These are phyloP conservation scores for Drosophila nikananu DNA, from an alignment of 1,140 invertebrate genomes.

Conservation along the genomic window DNA sequence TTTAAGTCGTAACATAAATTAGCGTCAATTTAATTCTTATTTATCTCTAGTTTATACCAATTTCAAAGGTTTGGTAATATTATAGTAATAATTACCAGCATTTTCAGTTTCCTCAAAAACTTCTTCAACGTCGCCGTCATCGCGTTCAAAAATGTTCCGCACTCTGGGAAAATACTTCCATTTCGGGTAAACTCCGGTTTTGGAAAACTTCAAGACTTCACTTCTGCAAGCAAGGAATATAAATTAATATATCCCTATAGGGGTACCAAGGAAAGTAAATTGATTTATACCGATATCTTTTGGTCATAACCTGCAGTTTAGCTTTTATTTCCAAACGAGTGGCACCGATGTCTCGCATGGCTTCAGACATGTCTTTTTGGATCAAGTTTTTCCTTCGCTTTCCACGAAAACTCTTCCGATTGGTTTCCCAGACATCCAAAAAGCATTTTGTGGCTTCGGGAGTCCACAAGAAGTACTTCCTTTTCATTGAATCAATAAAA, in stretches of 20 bases:
- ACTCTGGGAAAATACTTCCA: conserved; percentile 2
- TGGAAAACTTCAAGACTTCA: neutral
- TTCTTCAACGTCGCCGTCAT: neutral
- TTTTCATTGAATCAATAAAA: neutral
- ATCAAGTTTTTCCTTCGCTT: neutral
- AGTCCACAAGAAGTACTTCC: neutral
- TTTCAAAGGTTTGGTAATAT: too few relatives aligned
- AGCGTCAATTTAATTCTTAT: too few relatives aligned
- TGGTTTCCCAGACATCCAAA: neutral
- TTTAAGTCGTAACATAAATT: too few relatives aligned
- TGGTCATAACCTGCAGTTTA: conserved; percentile 16
- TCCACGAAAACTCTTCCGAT: neutral
- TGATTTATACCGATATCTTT: conserved; percentile 12
- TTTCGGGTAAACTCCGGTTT: neutral
- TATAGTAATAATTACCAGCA: neutral
- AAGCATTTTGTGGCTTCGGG: neutral
- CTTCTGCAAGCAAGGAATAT: neutral
- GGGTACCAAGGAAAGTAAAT: too few relatives aligned
- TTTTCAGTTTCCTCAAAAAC: neutral
- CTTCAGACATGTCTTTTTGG: neutral
- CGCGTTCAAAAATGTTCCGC: neutral
- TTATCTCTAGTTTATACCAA: too few relatives aligned
- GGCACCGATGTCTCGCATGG: neutral
- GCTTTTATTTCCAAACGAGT: neutral
- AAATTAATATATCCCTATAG: too few relatives aligned